Evolutionary conservation across 1,140 invertebrate species (phyloP).

Genomic region (Nasonia giraulti): DNA sequence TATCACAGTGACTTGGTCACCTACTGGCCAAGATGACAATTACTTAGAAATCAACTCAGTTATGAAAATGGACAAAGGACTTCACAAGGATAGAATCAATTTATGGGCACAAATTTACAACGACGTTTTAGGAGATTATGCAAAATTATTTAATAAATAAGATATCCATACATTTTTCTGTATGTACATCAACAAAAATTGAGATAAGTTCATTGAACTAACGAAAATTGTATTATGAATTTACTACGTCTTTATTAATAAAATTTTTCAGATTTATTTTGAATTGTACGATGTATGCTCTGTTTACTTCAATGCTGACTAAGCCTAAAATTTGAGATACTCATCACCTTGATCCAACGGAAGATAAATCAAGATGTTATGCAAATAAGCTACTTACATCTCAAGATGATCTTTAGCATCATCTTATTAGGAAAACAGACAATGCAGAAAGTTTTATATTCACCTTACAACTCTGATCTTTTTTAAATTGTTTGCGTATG

Average conservation of each 20-base stretch:
- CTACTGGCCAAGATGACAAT: constrained; percentile 66
- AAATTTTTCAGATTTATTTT: no score
- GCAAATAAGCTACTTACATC: constrained; percentile 41
- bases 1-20: constrained; percentile 70
- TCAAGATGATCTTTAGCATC: constrained; percentile 71
- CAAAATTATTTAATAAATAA: constrained; percentile 53
- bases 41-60: constrained; percentile 70
- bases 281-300: no score
- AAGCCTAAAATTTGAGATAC: no score
- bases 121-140: constrained; percentile 58
- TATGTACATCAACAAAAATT: neutral
- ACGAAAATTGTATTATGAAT: no score
- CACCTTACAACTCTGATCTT: neutral
- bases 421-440: constrained; percentile 61
- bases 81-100: constrained; percentile 65
- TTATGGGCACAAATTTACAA: constrained; percentile 69
- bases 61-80: constrained; percentile 66
- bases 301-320: neutral
- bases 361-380: no score
- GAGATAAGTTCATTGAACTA: no score
- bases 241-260: no score
- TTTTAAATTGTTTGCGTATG: no score
- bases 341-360: no score
- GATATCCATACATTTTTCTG: neutral
- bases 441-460: neutral